Evolutionary conservation across 2,888 invertebrate genomes (phyloP).

Genomic region (Chymomyza caudatula): DNA sequence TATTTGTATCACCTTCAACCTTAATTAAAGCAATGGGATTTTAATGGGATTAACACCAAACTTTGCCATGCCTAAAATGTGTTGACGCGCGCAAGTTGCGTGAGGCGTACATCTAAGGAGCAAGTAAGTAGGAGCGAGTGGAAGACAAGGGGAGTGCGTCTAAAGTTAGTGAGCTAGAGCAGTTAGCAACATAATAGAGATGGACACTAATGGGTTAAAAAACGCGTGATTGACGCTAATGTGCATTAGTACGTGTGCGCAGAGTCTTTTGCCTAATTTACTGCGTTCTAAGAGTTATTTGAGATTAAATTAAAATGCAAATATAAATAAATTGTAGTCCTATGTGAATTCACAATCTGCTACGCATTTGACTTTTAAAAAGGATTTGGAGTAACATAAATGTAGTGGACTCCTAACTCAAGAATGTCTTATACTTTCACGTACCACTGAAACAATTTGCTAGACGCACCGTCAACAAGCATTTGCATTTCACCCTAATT

Average conservation of each 20-base stretch:
- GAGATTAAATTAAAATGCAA: not conserved
- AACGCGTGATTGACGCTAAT: not conserved
- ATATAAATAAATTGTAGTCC: not conserved
- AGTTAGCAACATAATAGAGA: not conserved
- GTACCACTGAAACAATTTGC: too few relatives aligned
- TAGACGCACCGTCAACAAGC: too few relatives aligned
- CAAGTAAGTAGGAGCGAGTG: not conserved
- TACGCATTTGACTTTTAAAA: not conserved
- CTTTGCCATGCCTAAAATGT: not conserved
- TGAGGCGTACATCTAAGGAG: not conserved
- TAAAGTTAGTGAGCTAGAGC: not conserved
- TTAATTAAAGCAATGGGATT: slow-evolving; percentile 63
- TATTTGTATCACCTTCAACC: slow-evolving; percentile 34
- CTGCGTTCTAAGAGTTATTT: not conserved
- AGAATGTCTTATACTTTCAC: too few relatives aligned
- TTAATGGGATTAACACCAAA: slow-evolving; percentile 49
- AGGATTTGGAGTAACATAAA: too few relatives aligned
- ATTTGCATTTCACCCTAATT: too few relatives aligned
- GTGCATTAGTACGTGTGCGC: not conserved
- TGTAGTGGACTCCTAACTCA: too few relatives aligned
- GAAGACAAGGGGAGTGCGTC: not conserved
- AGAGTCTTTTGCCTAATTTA: not conserved
- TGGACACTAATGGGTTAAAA: not conserved
- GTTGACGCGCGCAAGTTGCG: not conserved
- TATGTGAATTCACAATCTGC: not conserved